These are phyloP conservation scores for Lordiphosa andalusiaca DNA, from an alignment of 2,888 invertebrate species.

Conservation along the genomic window DNA sequence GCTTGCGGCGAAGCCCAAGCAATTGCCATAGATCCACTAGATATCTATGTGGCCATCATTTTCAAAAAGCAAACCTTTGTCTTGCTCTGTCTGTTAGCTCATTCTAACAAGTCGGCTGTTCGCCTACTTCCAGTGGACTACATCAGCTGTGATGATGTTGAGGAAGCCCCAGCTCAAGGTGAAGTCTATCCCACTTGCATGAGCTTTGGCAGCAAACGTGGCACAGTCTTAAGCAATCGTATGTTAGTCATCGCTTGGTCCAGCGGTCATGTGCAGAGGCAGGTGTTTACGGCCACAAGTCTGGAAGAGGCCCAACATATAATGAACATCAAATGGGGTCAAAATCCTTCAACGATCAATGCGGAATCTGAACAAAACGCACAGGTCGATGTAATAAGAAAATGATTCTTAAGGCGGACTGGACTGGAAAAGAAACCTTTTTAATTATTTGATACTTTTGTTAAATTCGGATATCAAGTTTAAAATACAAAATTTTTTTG, in stretches of 20 bases:
- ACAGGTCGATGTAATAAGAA: no score
- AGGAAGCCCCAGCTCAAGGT: not conserved
- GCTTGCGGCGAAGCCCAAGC: conserved; percentile 6
- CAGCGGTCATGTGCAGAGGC: conserved; percentile 10
- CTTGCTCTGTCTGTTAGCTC: conserved; percentile 14
- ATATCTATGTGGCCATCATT: conserved; percentile 27
- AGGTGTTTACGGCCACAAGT: not conserved
- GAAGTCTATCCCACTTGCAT: conserved; percentile 25
- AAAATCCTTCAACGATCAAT: no score
- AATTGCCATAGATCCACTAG: conserved; percentile 29
- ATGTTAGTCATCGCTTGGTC: conserved; percentile 30
- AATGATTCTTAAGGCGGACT: no score
- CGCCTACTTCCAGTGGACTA: not conserved
- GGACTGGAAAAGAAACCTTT: no score
- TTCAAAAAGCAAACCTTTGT: conserved; percentile 30
- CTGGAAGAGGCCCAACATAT: conserved; percentile 13
- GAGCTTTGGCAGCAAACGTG: not conserved
- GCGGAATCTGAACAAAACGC: no score
- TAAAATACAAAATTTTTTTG: no score
- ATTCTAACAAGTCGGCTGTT: not conserved
- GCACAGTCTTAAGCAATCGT: accelerated
- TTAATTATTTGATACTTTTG: no score
- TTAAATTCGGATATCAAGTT: no score
- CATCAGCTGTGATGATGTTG: conserved; percentile 2
- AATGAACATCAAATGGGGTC: conserved; percentile 10